Evolutionary conservation across 1,140 invertebrate genomes (phyloP).

Genomic region (Zelostemma sp.): DNA sequence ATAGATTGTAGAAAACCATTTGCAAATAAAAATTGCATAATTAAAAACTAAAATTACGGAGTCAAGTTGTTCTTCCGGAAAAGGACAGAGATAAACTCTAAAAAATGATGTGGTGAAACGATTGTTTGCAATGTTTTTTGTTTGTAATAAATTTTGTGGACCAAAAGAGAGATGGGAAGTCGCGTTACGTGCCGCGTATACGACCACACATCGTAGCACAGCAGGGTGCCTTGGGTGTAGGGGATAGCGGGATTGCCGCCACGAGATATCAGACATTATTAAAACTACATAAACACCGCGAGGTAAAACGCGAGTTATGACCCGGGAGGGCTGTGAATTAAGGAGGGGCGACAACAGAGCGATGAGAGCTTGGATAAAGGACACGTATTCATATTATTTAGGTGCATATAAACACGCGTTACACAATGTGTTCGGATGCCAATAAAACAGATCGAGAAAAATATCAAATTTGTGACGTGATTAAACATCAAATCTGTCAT

Average conservation of each 20-base stretch:
- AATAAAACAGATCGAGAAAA: too few species aligned
- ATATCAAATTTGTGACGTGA: too few species aligned
- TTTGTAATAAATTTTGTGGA: background rate
- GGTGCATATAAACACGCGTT: slow-evolving; percentile 16
- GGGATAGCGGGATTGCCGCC: slow-evolving; percentile 49
- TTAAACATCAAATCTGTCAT: too few species aligned
- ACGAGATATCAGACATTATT: slow-evolving; percentile 68
- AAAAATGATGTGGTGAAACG: slow-evolving; percentile 4
- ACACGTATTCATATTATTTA: slow-evolving; percentile 39
- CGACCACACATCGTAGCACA: slow-evolving; percentile 64
- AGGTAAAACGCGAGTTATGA: slow-evolving; percentile 67
- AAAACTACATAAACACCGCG: slow-evolving; percentile 69
- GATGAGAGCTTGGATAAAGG: slow-evolving; percentile 57
- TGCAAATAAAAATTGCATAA: too few species aligned
- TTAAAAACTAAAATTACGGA: too few species aligned
- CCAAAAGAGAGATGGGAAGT: slow-evolving; percentile 51
- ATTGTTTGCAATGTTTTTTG: background rate
- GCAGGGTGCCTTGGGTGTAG: slow-evolving; percentile 56
- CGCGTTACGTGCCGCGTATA: slow-evolving; percentile 48
- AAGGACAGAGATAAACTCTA: too few species aligned
- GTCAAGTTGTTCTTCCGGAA: too few species aligned
- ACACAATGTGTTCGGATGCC: too few species aligned
- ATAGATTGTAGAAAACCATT: too few species aligned
- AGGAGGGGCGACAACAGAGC: slow-evolving; percentile 59
- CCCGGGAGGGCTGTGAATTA: slow-evolving; percentile 64